Percentiles rank a stretch among this genome's conserved stretches.
Evolutionary conservation across 1,140 invertebrate genomes (phyloP).

Genomic region (Drosophila arawakana): DNA sequence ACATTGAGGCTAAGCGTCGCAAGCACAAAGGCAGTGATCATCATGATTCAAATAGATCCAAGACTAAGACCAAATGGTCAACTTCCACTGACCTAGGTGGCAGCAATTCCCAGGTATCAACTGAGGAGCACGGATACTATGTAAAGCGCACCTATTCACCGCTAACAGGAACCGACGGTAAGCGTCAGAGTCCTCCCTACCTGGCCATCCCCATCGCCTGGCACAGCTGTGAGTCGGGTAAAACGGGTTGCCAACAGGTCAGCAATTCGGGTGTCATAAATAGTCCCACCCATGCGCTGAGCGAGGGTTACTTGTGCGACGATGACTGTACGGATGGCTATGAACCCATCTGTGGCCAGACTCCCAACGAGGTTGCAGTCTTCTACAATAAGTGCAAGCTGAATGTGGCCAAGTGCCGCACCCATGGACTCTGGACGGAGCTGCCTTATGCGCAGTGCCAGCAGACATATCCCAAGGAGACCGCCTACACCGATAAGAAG

Average conservation of each 20-base stretch:
- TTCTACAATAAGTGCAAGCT: constrained; percentile 81
- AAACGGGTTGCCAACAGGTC: constrained; percentile 49
- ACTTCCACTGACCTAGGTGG: constrained; percentile 61
- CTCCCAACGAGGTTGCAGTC: constrained; percentile 69
- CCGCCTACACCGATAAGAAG: constrained; percentile 72
- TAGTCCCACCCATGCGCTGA: constrained; percentile 55
- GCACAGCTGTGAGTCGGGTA: constrained; percentile 55
- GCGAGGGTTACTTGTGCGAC: constrained; percentile 77
- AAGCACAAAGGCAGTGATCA: constrained; percentile 69
- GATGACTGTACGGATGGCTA: constrained; percentile 74
- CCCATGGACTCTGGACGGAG: constrained; percentile 73
- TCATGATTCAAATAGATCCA: constrained; percentile 55
- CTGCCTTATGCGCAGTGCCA: constrained; percentile 66
- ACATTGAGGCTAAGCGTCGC: constrained; percentile 60
- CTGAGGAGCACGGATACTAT: constrained; percentile 80
- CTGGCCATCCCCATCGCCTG: constrained; percentile 80
- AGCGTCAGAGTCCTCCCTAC: constrained; percentile 64
- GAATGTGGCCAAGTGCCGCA: constrained; percentile 78
- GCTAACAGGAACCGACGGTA: constrained; percentile 7
- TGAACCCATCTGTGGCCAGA: constrained; percentile 76
- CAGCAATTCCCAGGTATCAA: constrained; percentile 63
- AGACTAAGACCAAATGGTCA: constrained; percentile 82
- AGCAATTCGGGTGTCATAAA: constrained; percentile 65
- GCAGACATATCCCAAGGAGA: constrained; percentile 66
- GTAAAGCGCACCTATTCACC: constrained; percentile 77